Base-by-base conservation (phyloP, 2,797 vertebrate species). In the Linurgus olivaceus region DNA sequence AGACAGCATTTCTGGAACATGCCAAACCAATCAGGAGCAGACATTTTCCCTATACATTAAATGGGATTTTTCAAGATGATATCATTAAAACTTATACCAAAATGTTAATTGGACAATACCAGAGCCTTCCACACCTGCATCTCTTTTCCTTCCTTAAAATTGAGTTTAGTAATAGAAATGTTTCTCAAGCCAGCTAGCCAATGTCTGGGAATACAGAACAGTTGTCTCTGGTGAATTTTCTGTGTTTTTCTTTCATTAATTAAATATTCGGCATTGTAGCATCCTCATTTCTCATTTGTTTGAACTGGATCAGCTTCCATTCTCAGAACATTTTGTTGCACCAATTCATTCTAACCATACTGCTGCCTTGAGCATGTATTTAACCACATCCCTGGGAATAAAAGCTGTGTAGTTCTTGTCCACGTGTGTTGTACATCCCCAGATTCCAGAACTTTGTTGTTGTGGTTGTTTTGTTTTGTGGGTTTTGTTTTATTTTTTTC, bases 231-330 rank as follows among this genome's bases (percentile, higher is more conserved):
- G 93, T 66, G 96, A 80, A 78, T 86, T 59, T 93, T 70, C 65
- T 88, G 54, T 97, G 90, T 73, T 97, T 96, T 94, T 88, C 90
- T 96, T 96, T 78, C 1, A 0, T 94, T 97, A 97, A 96, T 97
- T 96, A 96, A 96, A 86, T 94, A 88, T 78, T 94, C 76, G 26
- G 90, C 78, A 71, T 81, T 93, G 91, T 92, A 94, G 82, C 91
- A 86, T 96, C 48, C 84, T 95, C 57, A 91, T 96, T 96, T 96
- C 88, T 96, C 91, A 48, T 76, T 94, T 97, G 95, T 97, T 97
- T 97, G 90, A 96, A 94, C 86, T 85, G 87, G 81, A 96, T 97
- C 90, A 91, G 58, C 76, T 92, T 95, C 86, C 79, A 55, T 92
- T 96, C 82, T 96, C 88, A 94, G 61, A 95, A 73, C 40, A n/a